Evolutionary conservation across 2,888 invertebrate species (phyloP).

Genomic region (Tineola bisselliella): DNA sequence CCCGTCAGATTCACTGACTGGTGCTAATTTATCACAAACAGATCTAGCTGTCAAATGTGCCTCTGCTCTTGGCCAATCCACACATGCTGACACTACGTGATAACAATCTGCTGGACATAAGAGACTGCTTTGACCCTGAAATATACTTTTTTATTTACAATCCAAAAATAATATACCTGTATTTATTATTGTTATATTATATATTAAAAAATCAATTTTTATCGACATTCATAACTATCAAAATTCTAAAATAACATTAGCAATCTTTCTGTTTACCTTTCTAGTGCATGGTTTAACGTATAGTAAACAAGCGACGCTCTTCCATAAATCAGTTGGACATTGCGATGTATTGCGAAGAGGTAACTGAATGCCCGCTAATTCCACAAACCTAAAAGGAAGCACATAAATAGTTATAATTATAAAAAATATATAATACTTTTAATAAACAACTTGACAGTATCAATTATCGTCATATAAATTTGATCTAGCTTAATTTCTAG

Average conservation of each 20-base stretch:
- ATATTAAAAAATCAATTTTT: no score
- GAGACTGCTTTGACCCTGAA: slow-evolving; percentile 76
- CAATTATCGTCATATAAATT: no score
- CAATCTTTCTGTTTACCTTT: slow-evolving; percentile 38
- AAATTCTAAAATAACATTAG: no score
- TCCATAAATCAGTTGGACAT: slow-evolving; percentile 86
- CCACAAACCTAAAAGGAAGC: slow-evolving; percentile 47
- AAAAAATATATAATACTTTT: no score
- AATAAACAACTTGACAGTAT: no score
- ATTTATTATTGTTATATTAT: no score
- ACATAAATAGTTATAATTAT: no score
- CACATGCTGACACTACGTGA: slow-evolving; percentile 80
- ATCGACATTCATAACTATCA: no score
- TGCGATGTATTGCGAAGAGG: slow-evolving; percentile 79
- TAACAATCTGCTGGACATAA: slow-evolving; percentile 85
- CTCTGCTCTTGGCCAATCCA: slow-evolving; percentile 78
- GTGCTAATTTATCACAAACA: slow-evolving; percentile 81
- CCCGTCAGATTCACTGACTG: slow-evolving; percentile 70
- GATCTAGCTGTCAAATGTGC: slow-evolving; percentile 70
- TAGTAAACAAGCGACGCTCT: slow-evolving; percentile 86
- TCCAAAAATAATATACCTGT: no score
- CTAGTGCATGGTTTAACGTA: slow-evolving; percentile 88
- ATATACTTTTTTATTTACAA: not conserved
- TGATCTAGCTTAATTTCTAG: no score
- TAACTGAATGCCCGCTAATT: slow-evolving; percentile 73